Evolutionary conservation across 1,140 invertebrate species (phyloP).

Genomic region (Hyposmocoma kahamanoa): DNA sequence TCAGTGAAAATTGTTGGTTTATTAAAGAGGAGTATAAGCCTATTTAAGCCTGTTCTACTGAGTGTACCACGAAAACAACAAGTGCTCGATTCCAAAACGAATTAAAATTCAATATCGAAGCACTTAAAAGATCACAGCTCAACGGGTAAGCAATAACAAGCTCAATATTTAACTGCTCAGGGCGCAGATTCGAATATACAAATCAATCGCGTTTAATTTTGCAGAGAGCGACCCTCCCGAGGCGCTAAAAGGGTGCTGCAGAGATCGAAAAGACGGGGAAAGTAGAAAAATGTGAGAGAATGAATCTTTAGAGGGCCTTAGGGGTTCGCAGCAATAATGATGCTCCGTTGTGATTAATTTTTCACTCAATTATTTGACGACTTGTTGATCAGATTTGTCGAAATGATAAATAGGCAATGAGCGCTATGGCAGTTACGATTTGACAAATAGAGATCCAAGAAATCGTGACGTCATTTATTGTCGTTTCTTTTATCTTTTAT

Average conservation of each 20-base stretch:
- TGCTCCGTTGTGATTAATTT: constrained; percentile 26
- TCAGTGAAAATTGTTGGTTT: no score
- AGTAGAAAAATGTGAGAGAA: constrained; percentile 30
- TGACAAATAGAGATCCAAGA: no score
- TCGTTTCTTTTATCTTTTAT: no score
- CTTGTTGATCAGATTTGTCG: constrained; percentile 14
- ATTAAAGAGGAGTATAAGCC: no score
- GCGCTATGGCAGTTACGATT: no score
- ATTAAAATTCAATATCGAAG: constrained; percentile 12
- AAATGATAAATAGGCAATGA: constrained; percentile 18
- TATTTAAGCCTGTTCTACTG: no score
- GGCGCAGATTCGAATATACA: constrained; percentile 35
- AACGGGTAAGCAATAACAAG: constrained; percentile 16
- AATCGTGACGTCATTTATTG: no score
- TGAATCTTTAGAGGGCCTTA: constrained; percentile 30
- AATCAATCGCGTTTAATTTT: constrained; percentile 51
- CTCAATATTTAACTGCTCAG: constrained; percentile 22
- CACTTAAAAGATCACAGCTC: constrained; percentile 3
- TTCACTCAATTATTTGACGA: constrained; percentile 8
- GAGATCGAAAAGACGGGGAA: constrained; percentile 31
- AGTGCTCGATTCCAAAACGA: constrained; percentile 6
- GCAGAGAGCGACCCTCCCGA: constrained; percentile 28
- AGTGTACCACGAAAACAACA: no score
- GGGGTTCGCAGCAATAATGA: constrained; percentile 39
- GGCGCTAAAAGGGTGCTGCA: constrained; percentile 48